Evolutionary conservation across 2,113 vertebrate species (phyloP).

Genomic region (Trichomycterus rosablanca): DNA sequence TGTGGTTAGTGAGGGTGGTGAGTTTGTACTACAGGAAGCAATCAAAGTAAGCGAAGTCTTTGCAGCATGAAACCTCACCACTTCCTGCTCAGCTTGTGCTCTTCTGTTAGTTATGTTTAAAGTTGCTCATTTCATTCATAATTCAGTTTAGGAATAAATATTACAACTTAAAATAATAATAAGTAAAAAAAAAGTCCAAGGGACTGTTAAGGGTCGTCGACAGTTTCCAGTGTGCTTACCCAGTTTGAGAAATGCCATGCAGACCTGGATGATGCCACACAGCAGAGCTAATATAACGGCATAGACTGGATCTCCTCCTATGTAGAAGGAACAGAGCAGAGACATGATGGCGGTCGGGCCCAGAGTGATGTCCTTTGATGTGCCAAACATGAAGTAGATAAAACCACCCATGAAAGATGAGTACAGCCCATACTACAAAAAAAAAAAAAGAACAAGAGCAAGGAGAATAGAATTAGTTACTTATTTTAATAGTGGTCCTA

Average conservation of each 20-base stretch:
- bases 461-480: too few relatives aligned
- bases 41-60: conserved; percentile 8
- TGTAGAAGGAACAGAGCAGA: conserved; percentile 81
- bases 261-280: conserved; percentile 80
- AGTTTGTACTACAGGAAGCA: conserved; percentile 25
- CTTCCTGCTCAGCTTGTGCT: too few relatives aligned
- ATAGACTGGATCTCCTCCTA: conserved; percentile 67
- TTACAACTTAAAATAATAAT: too few relatives aligned
- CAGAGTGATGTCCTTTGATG: conserved; percentile 91
- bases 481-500: too few relatives aligned
- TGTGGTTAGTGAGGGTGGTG: not conserved
- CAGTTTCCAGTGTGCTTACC: conserved; percentile 70
- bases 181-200: too few relatives aligned
- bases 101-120: too few relatives aligned
- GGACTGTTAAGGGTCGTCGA: too few relatives aligned
- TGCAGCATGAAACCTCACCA: too few relatives aligned
- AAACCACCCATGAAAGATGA: conserved; percentile 93
- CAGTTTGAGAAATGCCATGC: conserved; percentile 80
- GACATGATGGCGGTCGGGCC: conserved; percentile 98
- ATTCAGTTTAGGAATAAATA: too few relatives aligned
- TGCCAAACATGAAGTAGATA: conserved; percentile 86
- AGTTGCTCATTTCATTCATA: too few relatives aligned
- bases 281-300: conserved; percentile 85
- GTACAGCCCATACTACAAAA: conserved; percentile 85
- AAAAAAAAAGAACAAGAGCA: not conserved